Evolutionary conservation across 2,797 vertebrate genomes (phyloP).

Genomic region (Acanthurus leucopareius): DNA sequence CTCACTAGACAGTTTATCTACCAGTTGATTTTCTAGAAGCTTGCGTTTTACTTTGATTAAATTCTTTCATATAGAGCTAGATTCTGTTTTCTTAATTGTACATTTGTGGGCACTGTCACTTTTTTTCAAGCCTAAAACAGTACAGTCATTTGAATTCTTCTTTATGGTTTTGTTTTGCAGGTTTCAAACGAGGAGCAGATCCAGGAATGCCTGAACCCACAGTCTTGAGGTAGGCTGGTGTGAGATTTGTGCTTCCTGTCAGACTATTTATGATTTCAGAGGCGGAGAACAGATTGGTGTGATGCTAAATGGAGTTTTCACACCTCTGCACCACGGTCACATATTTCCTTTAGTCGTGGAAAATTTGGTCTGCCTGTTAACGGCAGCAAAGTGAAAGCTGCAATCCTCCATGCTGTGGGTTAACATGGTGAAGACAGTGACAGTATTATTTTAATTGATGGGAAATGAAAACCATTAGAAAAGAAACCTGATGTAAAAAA

Average conservation of each 20-base stretch:
- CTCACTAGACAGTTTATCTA: background rate
- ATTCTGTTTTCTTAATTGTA: background rate
- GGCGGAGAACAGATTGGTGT: too few species aligned
- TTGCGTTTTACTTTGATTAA: fast-evolving
- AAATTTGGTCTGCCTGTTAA: background rate
- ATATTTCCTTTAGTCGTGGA: background rate
- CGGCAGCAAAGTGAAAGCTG: background rate
- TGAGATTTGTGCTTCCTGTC: background rate
- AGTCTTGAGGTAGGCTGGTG: slow-evolving; percentile 78
- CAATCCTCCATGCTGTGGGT: too few species aligned
- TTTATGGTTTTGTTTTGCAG: slow-evolving; percentile 69
- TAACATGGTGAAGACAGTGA: background rate
- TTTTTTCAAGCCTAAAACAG: background rate
- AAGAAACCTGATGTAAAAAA: too few species aligned
- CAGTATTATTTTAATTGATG: too few species aligned
- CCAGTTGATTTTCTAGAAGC: background rate
- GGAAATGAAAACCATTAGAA: background rate
- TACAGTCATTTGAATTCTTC: background rate
- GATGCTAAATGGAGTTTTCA: background rate
- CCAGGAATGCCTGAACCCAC: slow-evolving; percentile 95
- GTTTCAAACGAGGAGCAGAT: slow-evolving; percentile 95
- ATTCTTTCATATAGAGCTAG: background rate
- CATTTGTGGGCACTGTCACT: too few species aligned
- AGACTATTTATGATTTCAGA: background rate
- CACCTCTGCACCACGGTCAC: background rate